phyloP scores from a whole-genome alignment of 2,888 invertebrate species.

The Pegoplata infirma region DNA sequence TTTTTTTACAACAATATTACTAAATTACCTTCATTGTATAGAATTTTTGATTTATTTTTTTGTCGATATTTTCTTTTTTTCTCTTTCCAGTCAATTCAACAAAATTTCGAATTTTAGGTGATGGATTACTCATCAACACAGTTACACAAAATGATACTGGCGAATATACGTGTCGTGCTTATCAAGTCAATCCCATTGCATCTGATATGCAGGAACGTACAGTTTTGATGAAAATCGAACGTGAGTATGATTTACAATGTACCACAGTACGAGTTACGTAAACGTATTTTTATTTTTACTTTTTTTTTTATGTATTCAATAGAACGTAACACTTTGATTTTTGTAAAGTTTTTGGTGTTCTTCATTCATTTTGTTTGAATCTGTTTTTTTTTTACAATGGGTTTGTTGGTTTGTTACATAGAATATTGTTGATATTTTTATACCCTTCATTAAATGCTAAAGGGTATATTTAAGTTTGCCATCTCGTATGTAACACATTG shows the following conservation, averaged over 20 bases:
- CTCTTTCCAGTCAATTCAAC: constrained; percentile 68
- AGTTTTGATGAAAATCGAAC: constrained; percentile 81
- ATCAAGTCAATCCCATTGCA: constrained; percentile 79
- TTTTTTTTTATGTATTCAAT: too few relatives aligned
- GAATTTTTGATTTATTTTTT: constrained; percentile 21
- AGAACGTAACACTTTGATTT: constrained; percentile 33
- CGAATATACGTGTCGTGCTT: constrained; percentile 81
- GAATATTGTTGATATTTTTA: too few relatives aligned
- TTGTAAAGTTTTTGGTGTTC: neutral
- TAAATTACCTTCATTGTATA: constrained; percentile 38
- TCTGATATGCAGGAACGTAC: constrained; percentile 80
- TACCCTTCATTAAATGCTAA: too few relatives aligned
- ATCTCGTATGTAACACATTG: too few relatives aligned
- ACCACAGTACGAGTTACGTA: too few relatives aligned
- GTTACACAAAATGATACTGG: constrained; percentile 80
- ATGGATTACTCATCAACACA: constrained; percentile 81
- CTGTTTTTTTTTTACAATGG: neutral
- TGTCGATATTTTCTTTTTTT: constrained; percentile 49
- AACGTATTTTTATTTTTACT: too few relatives aligned
- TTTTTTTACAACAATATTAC: constrained; percentile 27
- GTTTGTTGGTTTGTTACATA: neutral
- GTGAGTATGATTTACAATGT: constrained; percentile 78
- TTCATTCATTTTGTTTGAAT: neutral
- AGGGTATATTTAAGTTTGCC: too few relatives aligned
- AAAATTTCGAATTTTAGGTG: constrained; percentile 79